Evolutionary conservation across 2,113 vertebrate species (phyloP).

Genomic region (Thamnophis sirtalis): DNA sequence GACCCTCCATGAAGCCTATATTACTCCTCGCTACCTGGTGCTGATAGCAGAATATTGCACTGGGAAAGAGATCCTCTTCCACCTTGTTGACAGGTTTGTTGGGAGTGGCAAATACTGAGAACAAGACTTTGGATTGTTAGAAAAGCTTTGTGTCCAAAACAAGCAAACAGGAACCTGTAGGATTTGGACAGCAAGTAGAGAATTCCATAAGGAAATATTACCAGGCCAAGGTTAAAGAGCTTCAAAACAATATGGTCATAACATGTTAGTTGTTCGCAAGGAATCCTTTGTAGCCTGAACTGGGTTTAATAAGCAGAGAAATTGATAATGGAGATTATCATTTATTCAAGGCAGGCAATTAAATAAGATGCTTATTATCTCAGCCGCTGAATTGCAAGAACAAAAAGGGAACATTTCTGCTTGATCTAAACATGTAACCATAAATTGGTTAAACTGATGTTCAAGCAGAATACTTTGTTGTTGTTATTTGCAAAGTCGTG

Average conservation of each 20-base stretch:
- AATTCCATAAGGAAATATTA: background rate
- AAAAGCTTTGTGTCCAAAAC: background rate
- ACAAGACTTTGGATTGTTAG: fast-evolving
- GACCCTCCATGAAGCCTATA: conserved; percentile 93
- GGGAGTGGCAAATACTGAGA: fast-evolving
- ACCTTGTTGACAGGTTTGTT: conserved; percentile 89
- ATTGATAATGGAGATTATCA: background rate
- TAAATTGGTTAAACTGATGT: background rate
- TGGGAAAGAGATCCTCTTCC: conserved; percentile 92
- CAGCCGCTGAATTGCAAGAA: background rate
- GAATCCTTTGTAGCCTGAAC: background rate
- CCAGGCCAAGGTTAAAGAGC: background rate
- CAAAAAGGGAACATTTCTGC: background rate
- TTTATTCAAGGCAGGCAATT: background rate
- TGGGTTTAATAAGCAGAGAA: background rate
- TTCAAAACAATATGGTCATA: background rate
- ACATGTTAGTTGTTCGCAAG: background rate
- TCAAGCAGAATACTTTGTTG: background rate
- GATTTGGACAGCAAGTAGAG: background rate
- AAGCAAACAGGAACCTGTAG: background rate
- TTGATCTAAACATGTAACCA: background rate
- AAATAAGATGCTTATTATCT: background rate
- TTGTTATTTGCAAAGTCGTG: too few species aligned
- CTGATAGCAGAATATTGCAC: conserved; percentile 91
- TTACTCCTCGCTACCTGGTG: conserved; percentile 95